These are phyloP conservation scores for Pseudomyrmex cubaensis DNA, from an alignment of 1,140 invertebrate species.

Conservation along the genomic window DNA sequence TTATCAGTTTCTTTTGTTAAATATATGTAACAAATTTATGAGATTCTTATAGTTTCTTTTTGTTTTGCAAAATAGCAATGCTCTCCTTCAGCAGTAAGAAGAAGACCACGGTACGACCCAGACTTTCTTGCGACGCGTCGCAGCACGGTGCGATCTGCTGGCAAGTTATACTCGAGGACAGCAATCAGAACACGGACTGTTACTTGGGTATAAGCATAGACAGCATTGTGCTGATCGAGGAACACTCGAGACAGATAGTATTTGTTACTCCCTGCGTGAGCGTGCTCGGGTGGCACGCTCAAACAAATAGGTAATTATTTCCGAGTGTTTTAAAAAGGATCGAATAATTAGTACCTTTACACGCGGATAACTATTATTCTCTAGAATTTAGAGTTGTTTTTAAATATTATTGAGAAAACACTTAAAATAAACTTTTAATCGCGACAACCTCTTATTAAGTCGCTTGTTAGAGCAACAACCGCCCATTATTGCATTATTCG, in stretches of 20 bases:
- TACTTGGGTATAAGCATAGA: slow-evolving; percentile 95
- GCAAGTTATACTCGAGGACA: slow-evolving; percentile 91
- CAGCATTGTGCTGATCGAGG: slow-evolving; percentile 94
- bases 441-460: slow-evolving; percentile 1
- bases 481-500: slow-evolving; percentile 25
- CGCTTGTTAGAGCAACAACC: not conserved
- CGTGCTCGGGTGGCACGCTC: slow-evolving; percentile 93
- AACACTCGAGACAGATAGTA: slow-evolving; percentile 92
- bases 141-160: slow-evolving; percentile 92
- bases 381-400: no score
- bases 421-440: not conserved
- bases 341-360: not conserved
- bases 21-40: not conserved
- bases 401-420: no score
- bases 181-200: slow-evolving; percentile 90
- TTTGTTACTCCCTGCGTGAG: slow-evolving; percentile 94
- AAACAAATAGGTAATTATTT: slow-evolving; percentile 86
- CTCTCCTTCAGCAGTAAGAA: slow-evolving; percentile 90
- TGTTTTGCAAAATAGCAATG: slow-evolving; percentile 84
- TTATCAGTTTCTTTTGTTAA: not conserved
- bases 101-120: slow-evolving; percentile 88
- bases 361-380: not conserved
- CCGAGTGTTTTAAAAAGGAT: no score
- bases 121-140: slow-evolving; percentile 89
- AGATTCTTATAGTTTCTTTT: not conserved